Evolutionary conservation across 2,797 vertebrate genomes (phyloP).

Genomic region (Sebastes nivosus): DNA sequence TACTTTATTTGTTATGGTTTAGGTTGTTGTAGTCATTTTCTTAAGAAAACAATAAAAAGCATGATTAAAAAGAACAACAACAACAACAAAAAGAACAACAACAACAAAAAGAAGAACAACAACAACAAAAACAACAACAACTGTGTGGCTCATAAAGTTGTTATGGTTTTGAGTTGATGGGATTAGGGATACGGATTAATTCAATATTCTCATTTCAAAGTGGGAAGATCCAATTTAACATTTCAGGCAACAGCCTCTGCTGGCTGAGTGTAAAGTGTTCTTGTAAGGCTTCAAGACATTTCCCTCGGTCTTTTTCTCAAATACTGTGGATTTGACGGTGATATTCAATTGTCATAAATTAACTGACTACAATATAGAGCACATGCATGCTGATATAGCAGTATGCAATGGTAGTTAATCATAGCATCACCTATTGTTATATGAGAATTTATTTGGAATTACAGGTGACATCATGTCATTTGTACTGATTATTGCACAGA

Average conservation of each 20-base stretch:
- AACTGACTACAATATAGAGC: background rate
- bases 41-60: too few species aligned
- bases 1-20: too few species aligned
- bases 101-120: too few species aligned
- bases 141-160: background rate
- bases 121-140: too few species aligned
- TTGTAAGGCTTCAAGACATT: background rate
- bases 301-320: background rate
- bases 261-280: background rate
- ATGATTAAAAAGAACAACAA: too few species aligned
- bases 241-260: background rate
- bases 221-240: constrained; percentile 28
- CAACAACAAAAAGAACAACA: too few species aligned
- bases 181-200: constrained; percentile 58
- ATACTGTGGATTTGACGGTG: background rate
- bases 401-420: background rate
- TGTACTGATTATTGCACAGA: background rate
- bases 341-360: background rate
- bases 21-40: too few species aligned
- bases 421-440: background rate
- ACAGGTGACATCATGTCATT: background rate
- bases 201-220: constrained; percentile 38
- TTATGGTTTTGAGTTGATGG: constrained; percentile 47
- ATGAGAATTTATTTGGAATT: background rate
- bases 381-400: background rate